A percentile compares a stretch with the other conserved stretches of the same genome.
phyloP scores from a whole-genome alignment of 1,140 invertebrate species.

The Calliphora vicina region DNA sequence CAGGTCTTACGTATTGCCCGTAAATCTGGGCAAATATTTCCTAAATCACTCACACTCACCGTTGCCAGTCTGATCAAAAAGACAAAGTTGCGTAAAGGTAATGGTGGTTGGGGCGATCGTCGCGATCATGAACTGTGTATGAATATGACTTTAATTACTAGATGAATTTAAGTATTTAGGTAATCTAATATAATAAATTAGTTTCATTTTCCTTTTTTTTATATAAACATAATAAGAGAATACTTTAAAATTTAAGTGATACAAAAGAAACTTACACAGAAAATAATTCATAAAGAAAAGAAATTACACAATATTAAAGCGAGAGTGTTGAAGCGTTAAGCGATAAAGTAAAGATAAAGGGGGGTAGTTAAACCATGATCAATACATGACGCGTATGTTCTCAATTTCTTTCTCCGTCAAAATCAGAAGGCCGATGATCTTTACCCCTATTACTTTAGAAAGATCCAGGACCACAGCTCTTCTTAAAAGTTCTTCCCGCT shows the following conservation, averaged over 20 bases:
- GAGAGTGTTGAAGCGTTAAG: no score
- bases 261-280: no score
- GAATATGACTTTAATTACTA: conserved; percentile 55
- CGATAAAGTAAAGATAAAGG: no score
- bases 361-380: no score
- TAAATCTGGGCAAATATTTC: conserved; percentile 79
- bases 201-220: neutral
- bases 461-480: no score
- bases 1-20: conserved; percentile 78
- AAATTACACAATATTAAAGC: no score
- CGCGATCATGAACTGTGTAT: conserved; percentile 60
- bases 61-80: conserved; percentile 78
- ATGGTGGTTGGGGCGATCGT: conserved; percentile 96
- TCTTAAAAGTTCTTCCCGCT: no score
- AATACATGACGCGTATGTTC: no score
- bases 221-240: neutral
- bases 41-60: conserved; percentile 77
- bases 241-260: neutral
- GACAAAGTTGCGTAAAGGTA: conserved; percentile 89
- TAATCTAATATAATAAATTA: neutral
- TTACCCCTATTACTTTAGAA: no score
- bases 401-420: no score
- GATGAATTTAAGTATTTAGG: conserved; percentile 44
- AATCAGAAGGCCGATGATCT: no score
- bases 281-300: no score